A percentile compares a stretch with the other conserved stretches of the same genome.
Evolutionary conservation across 2,888 invertebrate species (phyloP).

Genomic region (Caenorhabditis sp.): DNA sequence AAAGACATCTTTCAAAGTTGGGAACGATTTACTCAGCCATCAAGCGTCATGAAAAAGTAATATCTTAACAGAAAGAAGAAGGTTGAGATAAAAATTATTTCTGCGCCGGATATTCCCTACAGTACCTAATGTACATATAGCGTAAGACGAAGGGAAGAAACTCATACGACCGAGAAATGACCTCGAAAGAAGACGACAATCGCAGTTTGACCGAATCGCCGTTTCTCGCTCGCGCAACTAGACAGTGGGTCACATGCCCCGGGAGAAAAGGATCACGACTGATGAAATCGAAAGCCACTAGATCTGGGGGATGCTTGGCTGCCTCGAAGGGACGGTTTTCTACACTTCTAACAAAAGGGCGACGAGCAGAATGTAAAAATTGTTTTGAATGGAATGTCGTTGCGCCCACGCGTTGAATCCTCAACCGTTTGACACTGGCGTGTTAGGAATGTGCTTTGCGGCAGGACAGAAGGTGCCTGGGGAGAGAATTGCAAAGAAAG

Average conservation of each 20-base stretch:
- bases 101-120: background rate
- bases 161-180: slow-evolving; percentile 65
- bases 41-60: no score
- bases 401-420: slow-evolving; percentile 21
- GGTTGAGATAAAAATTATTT: slow-evolving; percentile 1
- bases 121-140: slow-evolving; percentile 32
- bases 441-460: slow-evolving; percentile 34
- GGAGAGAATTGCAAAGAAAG: slow-evolving; percentile 8
- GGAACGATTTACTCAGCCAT: slow-evolving; percentile 2
- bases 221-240: slow-evolving; percentile 43
- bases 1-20: slow-evolving; percentile 6
- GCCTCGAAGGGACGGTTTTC: background rate
- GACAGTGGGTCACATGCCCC: slow-evolving; percentile 59
- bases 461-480: background rate
- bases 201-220: slow-evolving; percentile 59
- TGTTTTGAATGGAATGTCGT: slow-evolving; percentile 17
- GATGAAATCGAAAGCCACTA: slow-evolving; percentile 50
- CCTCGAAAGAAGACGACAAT: slow-evolving; percentile 60
- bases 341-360: background rate
- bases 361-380: slow-evolving; percentile 35
- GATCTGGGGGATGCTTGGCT: background rate
- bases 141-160: slow-evolving; percentile 28
- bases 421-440: background rate
- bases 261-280: slow-evolving; percentile 39
- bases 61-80: slow-evolving; percentile 16